Conservation (phyloP, 2,113 vertebrate genomes). For the Pseudonaja textilis region DNA sequence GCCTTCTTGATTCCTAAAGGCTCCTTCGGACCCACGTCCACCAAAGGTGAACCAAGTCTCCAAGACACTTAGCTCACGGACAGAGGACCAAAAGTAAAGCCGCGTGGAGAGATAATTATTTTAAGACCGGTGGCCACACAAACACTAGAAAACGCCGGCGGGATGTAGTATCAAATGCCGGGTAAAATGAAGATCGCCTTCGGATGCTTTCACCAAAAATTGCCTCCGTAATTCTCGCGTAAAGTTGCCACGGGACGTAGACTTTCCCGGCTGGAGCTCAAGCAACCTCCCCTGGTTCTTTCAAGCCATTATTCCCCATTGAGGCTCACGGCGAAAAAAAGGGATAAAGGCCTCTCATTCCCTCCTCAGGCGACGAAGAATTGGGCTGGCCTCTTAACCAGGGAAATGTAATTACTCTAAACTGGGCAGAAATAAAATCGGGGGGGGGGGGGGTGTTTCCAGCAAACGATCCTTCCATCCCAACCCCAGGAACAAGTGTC, state of each 20-base stretch:
- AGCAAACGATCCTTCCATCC: not conserved
- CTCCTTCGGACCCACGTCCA: not conserved
- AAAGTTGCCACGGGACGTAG: not conserved
- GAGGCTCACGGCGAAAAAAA: not conserved
- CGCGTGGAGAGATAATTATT: not conserved
- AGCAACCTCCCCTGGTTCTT: not conserved
- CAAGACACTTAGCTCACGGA: not conserved
- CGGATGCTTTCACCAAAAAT: not conserved
- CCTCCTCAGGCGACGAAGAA: not conserved
- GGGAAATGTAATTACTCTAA: not conserved
- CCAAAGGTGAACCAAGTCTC: not conserved
- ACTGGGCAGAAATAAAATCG: not conserved
- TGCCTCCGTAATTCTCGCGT: not conserved
- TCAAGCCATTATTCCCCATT: not conserved
- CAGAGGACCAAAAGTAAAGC: not conserved
- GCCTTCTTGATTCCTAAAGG: not conserved
- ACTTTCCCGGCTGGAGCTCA: not conserved
- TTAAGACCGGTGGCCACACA: not conserved
- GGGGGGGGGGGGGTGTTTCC: not conserved
- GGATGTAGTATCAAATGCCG: not conserved
- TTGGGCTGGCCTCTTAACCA: not conserved
- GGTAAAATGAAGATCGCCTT: not conserved
- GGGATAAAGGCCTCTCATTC: not conserved
- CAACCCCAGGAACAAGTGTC: not conserved
- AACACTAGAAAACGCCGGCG: not conserved